These are phyloP conservation scores for Malacosoma neustria DNA, from an alignment of 2,888 invertebrate genomes.

Conservation along the genomic window DNA sequence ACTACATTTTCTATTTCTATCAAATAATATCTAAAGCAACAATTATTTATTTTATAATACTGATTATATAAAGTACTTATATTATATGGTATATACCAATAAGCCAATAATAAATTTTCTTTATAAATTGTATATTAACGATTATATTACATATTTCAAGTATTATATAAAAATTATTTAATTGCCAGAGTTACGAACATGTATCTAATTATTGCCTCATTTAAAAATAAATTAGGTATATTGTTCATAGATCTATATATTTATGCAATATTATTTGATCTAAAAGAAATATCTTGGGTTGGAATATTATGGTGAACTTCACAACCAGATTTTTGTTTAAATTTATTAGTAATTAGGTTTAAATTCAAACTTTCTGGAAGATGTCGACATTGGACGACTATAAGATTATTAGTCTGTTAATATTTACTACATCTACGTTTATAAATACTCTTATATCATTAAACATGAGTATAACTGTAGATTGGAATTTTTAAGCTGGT, in stretches of 20 bases:
- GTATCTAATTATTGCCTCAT: constrained; percentile 54
- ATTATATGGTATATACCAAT: constrained; percentile 27
- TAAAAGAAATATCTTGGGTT: not conserved
- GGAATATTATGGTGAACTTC: constrained; percentile 1
- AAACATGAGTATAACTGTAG: constrained; percentile 15
- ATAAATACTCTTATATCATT: too few relatives aligned
- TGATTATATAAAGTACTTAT: constrained; percentile 22
- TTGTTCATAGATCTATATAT: constrained; percentile 2
- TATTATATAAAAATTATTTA: constrained; percentile 41
- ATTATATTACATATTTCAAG: constrained; percentile 30
- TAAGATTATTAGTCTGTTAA: constrained; percentile 11
- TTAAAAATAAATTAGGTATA: constrained; percentile 24
- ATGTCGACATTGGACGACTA: constrained; percentile 29
- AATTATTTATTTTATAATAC: constrained; percentile 29
- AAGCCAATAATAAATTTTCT: constrained; percentile 30
- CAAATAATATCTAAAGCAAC: not conserved
- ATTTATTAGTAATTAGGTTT: not conserved
- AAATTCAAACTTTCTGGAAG: constrained; percentile 12
- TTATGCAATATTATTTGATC: not conserved
- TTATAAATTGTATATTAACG: constrained; percentile 30
- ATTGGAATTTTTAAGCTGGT: constrained; percentile 35
- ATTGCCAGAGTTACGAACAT: too few relatives aligned
- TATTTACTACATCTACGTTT: too few relatives aligned
- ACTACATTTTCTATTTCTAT: not conserved
- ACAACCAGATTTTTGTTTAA: not conserved